These are phyloP conservation scores for Ormyrus labotus DNA, from an alignment of 2,888 invertebrate species.

Conservation along the genomic window DNA sequence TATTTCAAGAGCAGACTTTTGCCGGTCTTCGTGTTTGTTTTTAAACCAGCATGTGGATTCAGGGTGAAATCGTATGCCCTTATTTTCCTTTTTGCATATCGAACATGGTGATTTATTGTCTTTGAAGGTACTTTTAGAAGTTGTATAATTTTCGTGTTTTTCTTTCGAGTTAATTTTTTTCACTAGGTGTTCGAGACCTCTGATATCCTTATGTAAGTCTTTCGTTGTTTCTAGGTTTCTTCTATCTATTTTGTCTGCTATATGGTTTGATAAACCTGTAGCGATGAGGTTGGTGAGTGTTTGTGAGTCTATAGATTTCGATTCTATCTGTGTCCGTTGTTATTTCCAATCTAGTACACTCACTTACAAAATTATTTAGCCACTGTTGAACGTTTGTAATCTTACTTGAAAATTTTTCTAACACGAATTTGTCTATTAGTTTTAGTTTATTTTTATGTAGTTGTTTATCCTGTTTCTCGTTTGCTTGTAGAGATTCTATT, in stretches of 20 bases:
- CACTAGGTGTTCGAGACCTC: neutral
- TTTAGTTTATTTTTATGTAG: neutral
- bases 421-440: no score
- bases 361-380: neutral
- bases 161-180: neutral
- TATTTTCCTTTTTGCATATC: slow-evolving; percentile 34
- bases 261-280: neutral
- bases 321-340: neutral
- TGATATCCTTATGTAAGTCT: neutral
- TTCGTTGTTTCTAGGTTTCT: neutral
- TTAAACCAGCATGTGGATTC: slow-evolving; percentile 33
- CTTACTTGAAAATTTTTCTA: neutral
- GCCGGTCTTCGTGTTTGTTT: slow-evolving; percentile 1
- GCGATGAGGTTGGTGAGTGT: no score
- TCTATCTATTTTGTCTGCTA: slow-evolving; percentile 9
- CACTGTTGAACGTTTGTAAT: neutral
- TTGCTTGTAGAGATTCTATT: neutral
- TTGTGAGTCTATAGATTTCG: no score
- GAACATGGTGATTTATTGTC: slow-evolving; percentile 31
- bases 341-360: neutral
- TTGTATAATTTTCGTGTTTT: neutral
- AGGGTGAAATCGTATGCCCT: slow-evolving; percentile 31
- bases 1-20: slow-evolving; percentile 3
- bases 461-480: neutral
- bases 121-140: neutral